Conservation (phyloP, 2,888 invertebrate genomes). For the Teleogryllus oceanicus region DNA sequence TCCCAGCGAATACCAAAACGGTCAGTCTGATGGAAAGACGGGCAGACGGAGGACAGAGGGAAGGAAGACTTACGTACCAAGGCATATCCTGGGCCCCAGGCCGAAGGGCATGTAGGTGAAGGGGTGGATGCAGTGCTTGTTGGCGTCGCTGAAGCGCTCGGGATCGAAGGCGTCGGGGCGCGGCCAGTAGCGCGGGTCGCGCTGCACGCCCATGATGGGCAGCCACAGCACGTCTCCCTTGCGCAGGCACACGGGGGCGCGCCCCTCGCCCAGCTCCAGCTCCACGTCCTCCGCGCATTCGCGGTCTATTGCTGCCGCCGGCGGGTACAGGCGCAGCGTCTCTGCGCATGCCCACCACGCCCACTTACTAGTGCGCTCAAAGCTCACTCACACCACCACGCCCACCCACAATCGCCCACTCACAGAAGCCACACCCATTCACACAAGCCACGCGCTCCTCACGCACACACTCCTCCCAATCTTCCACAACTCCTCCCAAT, state of each 20-base stretch:
- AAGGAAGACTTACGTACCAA: conserved; percentile 35
- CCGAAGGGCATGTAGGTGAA: conserved; percentile 41
- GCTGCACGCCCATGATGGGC: conserved; percentile 44
- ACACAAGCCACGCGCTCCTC: too few species aligned
- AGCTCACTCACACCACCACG: too few species aligned
- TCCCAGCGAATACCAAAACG: too few species aligned
- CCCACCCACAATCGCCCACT: too few species aligned
- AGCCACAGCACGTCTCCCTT: conserved; percentile 38
- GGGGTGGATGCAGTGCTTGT: conserved; percentile 38
- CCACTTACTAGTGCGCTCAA: too few species aligned
- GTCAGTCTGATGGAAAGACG: too few species aligned
- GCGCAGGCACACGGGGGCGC: not conserved
- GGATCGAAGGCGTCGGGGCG: conserved; percentile 56
- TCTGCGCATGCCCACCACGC: not conserved
- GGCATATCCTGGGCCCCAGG: conserved; percentile 39
- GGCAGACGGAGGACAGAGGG: too few species aligned
- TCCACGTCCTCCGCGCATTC: not conserved
- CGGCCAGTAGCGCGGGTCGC: conserved; percentile 42
- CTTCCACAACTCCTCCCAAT: too few species aligned
- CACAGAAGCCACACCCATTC: too few species aligned
- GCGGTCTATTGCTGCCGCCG: conserved; percentile 18
- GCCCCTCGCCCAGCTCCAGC: not conserved
- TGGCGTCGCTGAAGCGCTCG: conserved; percentile 50
- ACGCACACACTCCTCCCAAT: too few species aligned
- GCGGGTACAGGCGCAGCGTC: conserved; percentile 22